Evolutionary conservation across 2,888 invertebrate species (phyloP).

Genomic region (Drosophila buzzatii): DNA sequence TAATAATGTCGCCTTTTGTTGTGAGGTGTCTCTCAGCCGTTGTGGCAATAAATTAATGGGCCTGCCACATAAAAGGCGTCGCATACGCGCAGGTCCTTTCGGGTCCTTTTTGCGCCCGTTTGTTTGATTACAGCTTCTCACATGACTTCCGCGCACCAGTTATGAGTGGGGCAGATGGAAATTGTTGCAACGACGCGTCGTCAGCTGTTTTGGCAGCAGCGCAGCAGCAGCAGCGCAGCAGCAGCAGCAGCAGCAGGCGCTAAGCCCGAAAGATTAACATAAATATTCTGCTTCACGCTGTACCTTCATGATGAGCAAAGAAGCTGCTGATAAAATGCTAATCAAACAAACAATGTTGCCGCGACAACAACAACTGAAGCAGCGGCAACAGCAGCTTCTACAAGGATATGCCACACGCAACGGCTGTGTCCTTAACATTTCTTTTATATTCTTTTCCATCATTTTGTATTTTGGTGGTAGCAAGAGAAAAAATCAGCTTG

Average conservation of each 20-base stretch:
- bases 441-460: constrained; percentile 3
- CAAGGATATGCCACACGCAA: constrained; percentile 46
- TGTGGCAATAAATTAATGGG: constrained; percentile 77
- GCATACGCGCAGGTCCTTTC: constrained; percentile 57
- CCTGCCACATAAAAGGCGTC: constrained; percentile 71
- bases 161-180: constrained; percentile 6
- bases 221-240: constrained; percentile 17
- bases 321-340: constrained; percentile 78
- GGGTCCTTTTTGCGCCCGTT: constrained; percentile 43
- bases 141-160: constrained; percentile 57
- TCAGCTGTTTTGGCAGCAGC: constrained; percentile 61
- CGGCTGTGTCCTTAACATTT: constrained; percentile 37
- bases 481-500: constrained; percentile 40
- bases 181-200: constrained; percentile 25
- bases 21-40: constrained; percentile 67
- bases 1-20: constrained; percentile 80
- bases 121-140: constrained; percentile 61
- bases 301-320: constrained; percentile 64
- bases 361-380: constrained; percentile 35
- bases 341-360: constrained; percentile 72
- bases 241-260: constrained; percentile 21
- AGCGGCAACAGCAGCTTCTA: constrained; percentile 25
- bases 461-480: constrained; percentile 38
- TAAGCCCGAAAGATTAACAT: constrained; percentile 67
- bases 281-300: constrained; percentile 60